These are phyloP conservation scores for Microctonus brassicae DNA, from an alignment of 2,888 invertebrate genomes.

Conservation along the genomic window DNA sequence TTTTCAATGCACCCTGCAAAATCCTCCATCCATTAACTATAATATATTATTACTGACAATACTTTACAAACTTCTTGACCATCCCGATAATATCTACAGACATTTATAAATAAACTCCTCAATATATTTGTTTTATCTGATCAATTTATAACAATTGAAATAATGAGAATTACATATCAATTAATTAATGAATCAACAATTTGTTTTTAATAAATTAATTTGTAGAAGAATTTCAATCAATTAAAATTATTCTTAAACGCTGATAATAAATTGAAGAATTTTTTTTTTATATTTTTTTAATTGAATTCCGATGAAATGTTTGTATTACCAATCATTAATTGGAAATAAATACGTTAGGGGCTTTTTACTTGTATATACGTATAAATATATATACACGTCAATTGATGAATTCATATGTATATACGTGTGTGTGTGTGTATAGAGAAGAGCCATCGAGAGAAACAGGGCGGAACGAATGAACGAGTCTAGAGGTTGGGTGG, in stretches of 20 bases:
- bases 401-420: not conserved
- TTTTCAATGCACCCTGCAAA: not conserved
- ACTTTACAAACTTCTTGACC: no score
- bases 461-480: conserved; percentile 43
- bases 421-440: conserved; percentile 12
- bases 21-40: no score
- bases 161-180: no score
- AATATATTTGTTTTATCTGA: no score
- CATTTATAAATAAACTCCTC: no score
- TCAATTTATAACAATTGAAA: no score
- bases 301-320: not conserved
- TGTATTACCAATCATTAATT: not conserved
- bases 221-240: not conserved
- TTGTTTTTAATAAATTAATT: no score
- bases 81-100: no score
- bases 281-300: not conserved
- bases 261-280: not conserved
- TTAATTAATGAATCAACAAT: no score
- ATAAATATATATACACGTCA: not conserved
- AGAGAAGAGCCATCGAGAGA: conserved; percentile 36
- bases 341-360: not conserved
- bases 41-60: no score
- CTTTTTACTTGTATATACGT: not conserved
- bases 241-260: not conserved
- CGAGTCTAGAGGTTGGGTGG: not conserved